phyloP scores from a whole-genome alignment of 53 echinoderm and acorn worm species.

The Patiria pectinifera region DNA sequence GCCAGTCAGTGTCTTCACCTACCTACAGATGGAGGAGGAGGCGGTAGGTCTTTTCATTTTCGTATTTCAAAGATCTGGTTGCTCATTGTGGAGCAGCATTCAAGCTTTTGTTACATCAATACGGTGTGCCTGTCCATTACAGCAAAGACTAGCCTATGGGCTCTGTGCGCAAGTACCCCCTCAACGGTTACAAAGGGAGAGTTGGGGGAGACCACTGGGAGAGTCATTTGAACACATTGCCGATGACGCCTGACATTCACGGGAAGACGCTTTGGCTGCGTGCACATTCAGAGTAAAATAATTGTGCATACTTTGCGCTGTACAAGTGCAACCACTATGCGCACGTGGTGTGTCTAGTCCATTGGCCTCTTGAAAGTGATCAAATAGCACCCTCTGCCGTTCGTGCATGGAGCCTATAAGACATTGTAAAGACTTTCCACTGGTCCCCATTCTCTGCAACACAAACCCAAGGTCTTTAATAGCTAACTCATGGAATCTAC shows the following conservation, averaged over 20 bases:
- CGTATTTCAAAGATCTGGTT: neutral
- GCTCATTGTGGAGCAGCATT: neutral
- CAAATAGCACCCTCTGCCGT: too few relatives aligned
- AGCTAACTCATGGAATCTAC: too few relatives aligned
- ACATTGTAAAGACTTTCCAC: too few relatives aligned
- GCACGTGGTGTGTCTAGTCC: too few relatives aligned
- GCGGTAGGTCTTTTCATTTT: neutral
- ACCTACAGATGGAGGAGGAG: constrained; percentile 4
- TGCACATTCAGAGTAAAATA: too few relatives aligned
- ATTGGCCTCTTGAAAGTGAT: too few relatives aligned
- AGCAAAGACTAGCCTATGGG: neutral
- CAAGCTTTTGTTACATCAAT: neutral
- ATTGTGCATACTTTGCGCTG: too few relatives aligned
- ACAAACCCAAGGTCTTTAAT: too few relatives aligned
- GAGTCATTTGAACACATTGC: neutral
- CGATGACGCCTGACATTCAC: neutral
- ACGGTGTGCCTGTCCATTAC: neutral
- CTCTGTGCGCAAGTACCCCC: neutral
- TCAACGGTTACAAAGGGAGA: neutral
- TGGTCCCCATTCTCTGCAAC: too few relatives aligned
- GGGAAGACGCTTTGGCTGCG: too few relatives aligned
- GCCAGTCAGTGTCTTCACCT: constrained; percentile 4
- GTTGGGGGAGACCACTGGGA: neutral
- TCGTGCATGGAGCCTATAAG: too few relatives aligned
- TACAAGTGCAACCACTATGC: too few relatives aligned